These are phyloP conservation scores for Miltochrista miniata DNA, from an alignment of 2,888 invertebrate species.

Conservation along the genomic window DNA sequence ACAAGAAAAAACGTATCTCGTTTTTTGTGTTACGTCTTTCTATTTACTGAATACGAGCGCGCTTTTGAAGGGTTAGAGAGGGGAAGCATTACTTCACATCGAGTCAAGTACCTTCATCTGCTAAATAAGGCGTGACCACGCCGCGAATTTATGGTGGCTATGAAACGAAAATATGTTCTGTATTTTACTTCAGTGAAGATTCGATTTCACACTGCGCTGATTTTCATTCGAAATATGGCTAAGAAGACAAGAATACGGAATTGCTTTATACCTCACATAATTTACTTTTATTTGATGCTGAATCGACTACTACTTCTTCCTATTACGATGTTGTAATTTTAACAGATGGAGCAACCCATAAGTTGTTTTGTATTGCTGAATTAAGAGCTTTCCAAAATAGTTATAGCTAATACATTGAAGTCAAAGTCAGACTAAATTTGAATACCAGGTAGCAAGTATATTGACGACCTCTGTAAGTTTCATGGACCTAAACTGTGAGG, in stretches of 20 bases:
- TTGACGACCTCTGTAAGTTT: too few relatives aligned
- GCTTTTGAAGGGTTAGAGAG: conserved; percentile 69
- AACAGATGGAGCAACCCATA: too few relatives aligned
- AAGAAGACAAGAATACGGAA: conserved; percentile 35
- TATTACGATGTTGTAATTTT: too few relatives aligned
- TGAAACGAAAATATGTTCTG: conserved; percentile 56
- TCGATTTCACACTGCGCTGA: conserved; percentile 68
- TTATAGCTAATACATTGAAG: too few relatives aligned
- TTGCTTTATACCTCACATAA: too few relatives aligned
- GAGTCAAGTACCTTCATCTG: conserved; percentile 67
- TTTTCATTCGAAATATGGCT: conserved; percentile 38
- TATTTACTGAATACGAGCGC: conserved; percentile 74
- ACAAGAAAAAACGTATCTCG: conserved; percentile 69
- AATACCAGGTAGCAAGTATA: too few relatives aligned
- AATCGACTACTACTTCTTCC: too few relatives aligned
- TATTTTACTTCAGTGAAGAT: conserved; percentile 62
- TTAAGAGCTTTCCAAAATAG: too few relatives aligned
- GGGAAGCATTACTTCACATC: conserved; percentile 69
- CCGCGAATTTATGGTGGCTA: conserved; percentile 60
- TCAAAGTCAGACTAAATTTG: too few relatives aligned
- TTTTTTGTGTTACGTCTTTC: conserved; percentile 77
- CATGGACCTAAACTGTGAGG: too few relatives aligned
- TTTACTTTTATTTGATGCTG: too few relatives aligned
- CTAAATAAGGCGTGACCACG: conserved; percentile 75
- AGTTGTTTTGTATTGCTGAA: too few relatives aligned